Percentiles rank a stretch among this genome's conserved stretches.
phyloP scores from a whole-genome alignment of 2,797 vertebrate species.

The Artibeus lituratus region DNA sequence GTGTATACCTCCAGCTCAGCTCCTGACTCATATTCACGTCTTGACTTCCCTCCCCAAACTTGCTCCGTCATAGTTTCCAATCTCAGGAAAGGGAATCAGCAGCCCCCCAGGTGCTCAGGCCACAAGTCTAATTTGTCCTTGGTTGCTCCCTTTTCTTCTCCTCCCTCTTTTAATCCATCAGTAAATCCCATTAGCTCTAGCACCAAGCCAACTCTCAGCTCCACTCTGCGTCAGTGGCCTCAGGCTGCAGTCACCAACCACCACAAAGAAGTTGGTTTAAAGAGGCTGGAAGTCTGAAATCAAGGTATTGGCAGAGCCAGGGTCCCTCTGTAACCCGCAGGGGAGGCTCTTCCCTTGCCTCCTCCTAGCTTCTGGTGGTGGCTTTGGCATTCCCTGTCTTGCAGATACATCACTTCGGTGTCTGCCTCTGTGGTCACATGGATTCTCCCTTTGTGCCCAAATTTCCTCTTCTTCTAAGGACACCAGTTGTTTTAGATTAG shows the following conservation, averaged over 20 bases:
- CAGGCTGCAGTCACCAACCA: not conserved
- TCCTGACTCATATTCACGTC: slow-evolving; percentile 48
- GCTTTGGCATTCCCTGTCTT: not conserved
- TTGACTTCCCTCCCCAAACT: slow-evolving; percentile 1
- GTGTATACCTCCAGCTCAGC: slow-evolving; percentile 31
- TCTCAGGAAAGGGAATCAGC: not conserved
- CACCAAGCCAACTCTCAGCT: not conserved
- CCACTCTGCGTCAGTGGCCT: not conserved
- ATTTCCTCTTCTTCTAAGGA: not conserved
- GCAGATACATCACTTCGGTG: not conserved
- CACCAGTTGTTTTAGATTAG: not conserved
- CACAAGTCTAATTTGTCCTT: not conserved
- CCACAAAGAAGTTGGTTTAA: not conserved
- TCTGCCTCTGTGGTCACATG: not conserved
- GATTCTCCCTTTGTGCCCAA: not conserved
- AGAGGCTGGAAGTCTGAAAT: not conserved
- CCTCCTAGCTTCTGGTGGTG: not conserved
- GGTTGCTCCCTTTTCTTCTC: not conserved
- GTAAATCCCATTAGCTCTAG: not conserved
- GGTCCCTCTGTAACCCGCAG: not conserved
- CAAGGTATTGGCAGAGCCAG: not conserved
- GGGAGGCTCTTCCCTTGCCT: not conserved
- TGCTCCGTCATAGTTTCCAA: not conserved
- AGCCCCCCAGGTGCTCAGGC: not conserved
- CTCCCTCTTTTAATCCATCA: not conserved